A percentile compares a stretch with the other conserved stretches of the same genome.
phyloP scores from a whole-genome alignment of 2,113 vertebrate genomes.

The Sebastes fasciatus region DNA sequence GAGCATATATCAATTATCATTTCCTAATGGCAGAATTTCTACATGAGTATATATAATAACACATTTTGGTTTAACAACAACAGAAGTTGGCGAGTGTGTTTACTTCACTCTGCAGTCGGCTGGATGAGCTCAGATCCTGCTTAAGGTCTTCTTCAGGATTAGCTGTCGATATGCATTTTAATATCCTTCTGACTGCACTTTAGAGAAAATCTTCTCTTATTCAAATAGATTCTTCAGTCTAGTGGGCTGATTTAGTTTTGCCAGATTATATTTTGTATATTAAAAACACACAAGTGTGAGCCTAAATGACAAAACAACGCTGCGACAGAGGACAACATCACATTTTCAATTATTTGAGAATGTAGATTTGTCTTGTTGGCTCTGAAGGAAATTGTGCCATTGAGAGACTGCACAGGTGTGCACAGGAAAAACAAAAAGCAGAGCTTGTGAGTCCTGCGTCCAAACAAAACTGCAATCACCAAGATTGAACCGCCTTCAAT shows the following conservation, averaged over 20 bases:
- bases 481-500: background rate
- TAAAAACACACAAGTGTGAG: slow-evolving; percentile 5
- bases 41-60: background rate
- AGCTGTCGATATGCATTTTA: slow-evolving; percentile 53
- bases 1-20: slow-evolving; percentile 13
- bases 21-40: slow-evolving; percentile 5
- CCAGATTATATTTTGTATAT: slow-evolving; percentile 14
- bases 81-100: slow-evolving; percentile 21
- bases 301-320: background rate
- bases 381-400: background rate
- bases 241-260: slow-evolving; percentile 16
- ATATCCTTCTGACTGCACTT: slow-evolving; percentile 29
- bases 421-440: background rate
- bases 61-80: slow-evolving; percentile 19
- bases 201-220: slow-evolving; percentile 45
- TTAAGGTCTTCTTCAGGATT: slow-evolving; percentile 56
- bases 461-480: background rate
- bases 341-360: background rate
- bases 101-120: slow-evolving; percentile 19
- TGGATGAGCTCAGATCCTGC: slow-evolving; percentile 31
- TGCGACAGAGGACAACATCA: background rate
- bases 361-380: background rate
- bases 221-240: slow-evolving; percentile 46
- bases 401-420: background rate
- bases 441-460: background rate